Percentiles rank a stretch among this genome's conserved stretches.
Evolutionary conservation across 2,797 vertebrate genomes (phyloP).

Genomic region (Astyanax mexicanus): DNA sequence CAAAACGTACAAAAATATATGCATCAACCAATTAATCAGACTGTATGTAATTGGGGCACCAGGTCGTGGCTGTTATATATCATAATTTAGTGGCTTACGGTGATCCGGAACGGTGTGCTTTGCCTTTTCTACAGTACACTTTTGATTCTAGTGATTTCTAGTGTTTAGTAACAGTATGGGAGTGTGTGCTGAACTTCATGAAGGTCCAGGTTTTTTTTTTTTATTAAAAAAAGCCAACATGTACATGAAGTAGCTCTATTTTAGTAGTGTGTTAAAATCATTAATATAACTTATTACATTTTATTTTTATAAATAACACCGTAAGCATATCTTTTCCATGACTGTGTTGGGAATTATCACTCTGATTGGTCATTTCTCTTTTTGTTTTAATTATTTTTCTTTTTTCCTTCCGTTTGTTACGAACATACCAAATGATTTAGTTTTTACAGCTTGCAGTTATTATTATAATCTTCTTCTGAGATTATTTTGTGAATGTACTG

Average conservation of each 20-base stretch:
- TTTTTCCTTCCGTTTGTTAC: constrained; percentile 37
- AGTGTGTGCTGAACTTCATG: neutral
- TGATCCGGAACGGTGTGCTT: neutral
- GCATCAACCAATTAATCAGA: neutral
- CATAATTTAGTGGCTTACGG: neutral
- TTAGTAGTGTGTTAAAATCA: constrained; percentile 1
- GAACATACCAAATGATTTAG: constrained; percentile 61
- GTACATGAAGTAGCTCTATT: constrained; percentile 27
- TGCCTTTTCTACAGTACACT: neutral
- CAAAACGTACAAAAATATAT: neutral
- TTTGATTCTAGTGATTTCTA: neutral
- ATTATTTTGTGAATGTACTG: constrained; percentile 70
- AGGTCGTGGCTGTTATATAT: neutral
- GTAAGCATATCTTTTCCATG: constrained; percentile 33
- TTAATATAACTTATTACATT: neutral
- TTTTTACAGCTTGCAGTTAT: constrained; percentile 62
- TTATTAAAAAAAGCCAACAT: neutral
- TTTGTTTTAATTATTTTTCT: constrained; percentile 10
- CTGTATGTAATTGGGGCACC: neutral
- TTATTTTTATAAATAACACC: constrained; percentile 33
- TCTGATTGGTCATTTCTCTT: constrained; percentile 56
- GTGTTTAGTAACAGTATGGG: neutral
- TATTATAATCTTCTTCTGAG: too few relatives aligned
- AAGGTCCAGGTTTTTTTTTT: constrained; percentile 15
- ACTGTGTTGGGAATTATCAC: constrained; percentile 50